Evolutionary conservation across 2,113 vertebrate genomes (phyloP), one percentile per base, ranked within the genome.

Genomic region (Tylochromis polylepis): DNA sequence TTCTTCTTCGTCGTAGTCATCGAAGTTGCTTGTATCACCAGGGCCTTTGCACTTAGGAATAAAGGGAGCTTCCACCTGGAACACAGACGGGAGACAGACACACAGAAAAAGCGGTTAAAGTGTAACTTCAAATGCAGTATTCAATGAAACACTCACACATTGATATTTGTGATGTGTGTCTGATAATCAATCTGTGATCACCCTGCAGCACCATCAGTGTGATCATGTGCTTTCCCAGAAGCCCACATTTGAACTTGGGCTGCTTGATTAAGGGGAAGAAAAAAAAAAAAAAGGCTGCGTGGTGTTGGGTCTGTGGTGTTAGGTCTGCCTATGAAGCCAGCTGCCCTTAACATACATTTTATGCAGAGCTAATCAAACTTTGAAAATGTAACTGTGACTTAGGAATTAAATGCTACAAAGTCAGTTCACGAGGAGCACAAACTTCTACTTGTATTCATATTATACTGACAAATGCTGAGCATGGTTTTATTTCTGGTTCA

Each of bases 11-110:
- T 99, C 97, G 65, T 99, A 99, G 95, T 99, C 98, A 4, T 98
- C 98, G 55, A 99, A 99, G 96, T 99, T 99, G 97, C 97, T 99
- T 11, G 97, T 98, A 95, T 99, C 98, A 3, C 98, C 98, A 0
- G 98, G 97, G 90, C 98, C 98, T 97, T 98, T 98, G 95, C 97
- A 98, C 95, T 99, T 98, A 29, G 98, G 98, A 96, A 98, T 98
- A 96, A 99, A 99, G 80, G 98, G 98, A 79, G 98, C 97, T 94
- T 99, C 98, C 93, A 98, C 97, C 97, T 98, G 90, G 41, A 92
- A 89, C 5, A 92, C 31, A 91, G 62, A 62, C 10, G 8, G 53
- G 11, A 31, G 5, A 22, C n/a, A 43, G 51, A 43, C 12, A 3
- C 11, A 56, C 12, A 53, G 38, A 29, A 12, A 72, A 49, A 43